Percentiles rank a stretch among this genome's conserved stretches.
phyloP scores from a whole-genome alignment of 2,888 invertebrate species.

The Stegana nigrithorax region DNA sequence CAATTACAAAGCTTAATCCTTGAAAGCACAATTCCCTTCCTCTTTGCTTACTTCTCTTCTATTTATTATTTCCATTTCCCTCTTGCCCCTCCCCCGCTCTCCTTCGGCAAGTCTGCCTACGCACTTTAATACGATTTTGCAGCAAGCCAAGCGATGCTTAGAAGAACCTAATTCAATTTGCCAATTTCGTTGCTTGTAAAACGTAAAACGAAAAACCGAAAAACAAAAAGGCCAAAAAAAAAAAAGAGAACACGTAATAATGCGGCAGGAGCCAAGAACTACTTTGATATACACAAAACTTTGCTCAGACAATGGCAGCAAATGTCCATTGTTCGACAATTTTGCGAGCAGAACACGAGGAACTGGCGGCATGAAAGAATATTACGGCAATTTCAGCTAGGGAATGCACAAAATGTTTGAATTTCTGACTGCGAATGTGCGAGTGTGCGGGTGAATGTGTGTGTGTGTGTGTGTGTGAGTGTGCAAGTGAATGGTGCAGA shows the following conservation, averaged over 20 bases:
- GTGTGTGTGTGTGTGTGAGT: not conserved
- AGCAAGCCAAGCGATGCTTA: no score
- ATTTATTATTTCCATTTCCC: no score
- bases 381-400: not conserved
- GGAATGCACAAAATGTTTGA: conserved; percentile 1
- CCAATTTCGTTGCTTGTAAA: not conserved
- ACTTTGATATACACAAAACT: not conserved
- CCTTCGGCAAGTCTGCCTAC: no score
- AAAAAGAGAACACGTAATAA: not conserved
- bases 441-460: not conserved
- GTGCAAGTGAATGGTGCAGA: no score
- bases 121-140: no score
- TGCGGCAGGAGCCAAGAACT: not conserved
- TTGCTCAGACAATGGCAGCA: not conserved
- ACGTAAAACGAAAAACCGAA: no score
- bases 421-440: not conserved
- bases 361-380: not conserved
- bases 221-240: not conserved
- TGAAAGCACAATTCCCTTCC: no score
- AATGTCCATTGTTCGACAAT: conserved; percentile 9
- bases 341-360: not conserved
- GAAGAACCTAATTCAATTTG: conserved; percentile 13
- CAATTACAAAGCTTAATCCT: no score
- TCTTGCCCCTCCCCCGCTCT: no score
- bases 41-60: no score